Conservation (phyloP, 2,113 vertebrate genomes). For the Galbula dea region DNA sequence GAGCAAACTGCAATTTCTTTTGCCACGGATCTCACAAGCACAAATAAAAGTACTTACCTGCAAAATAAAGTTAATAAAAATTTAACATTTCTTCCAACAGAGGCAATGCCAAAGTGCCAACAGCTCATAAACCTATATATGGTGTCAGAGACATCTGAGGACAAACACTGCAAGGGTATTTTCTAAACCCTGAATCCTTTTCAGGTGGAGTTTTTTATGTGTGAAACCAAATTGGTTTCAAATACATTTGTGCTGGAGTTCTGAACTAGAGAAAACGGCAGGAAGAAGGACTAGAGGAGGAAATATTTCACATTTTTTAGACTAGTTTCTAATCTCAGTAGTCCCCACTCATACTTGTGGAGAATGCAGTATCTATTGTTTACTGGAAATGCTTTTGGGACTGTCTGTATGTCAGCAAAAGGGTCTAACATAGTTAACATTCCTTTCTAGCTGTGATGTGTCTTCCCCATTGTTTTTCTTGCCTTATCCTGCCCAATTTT, state of each 20-base stretch:
- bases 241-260: background rate
- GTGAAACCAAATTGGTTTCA: background rate
- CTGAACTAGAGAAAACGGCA: background rate
- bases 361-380: constrained; percentile 38
- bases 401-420: background rate
- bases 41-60: background rate
- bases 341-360: background rate
- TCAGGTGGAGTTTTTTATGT: background rate
- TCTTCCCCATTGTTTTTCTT: constrained; percentile 15
- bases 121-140: background rate
- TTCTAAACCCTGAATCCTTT: background rate
- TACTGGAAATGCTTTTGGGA: constrained; percentile 40
- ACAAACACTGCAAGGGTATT: background rate
- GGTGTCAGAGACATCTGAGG: background rate
- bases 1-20: background rate
- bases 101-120: background rate
- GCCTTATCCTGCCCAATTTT: background rate
- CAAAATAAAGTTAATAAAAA: background rate
- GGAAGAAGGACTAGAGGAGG: background rate
- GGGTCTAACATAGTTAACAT: constrained; percentile 28
- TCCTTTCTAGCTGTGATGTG: constrained; percentile 5
- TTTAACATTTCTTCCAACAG: background rate
- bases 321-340: constrained; percentile 27
- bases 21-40: background rate
- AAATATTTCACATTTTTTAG: constrained; percentile 55